Conservation (phyloP, 2,113 vertebrate genomes). For the Mus spicilegus region DNA sequence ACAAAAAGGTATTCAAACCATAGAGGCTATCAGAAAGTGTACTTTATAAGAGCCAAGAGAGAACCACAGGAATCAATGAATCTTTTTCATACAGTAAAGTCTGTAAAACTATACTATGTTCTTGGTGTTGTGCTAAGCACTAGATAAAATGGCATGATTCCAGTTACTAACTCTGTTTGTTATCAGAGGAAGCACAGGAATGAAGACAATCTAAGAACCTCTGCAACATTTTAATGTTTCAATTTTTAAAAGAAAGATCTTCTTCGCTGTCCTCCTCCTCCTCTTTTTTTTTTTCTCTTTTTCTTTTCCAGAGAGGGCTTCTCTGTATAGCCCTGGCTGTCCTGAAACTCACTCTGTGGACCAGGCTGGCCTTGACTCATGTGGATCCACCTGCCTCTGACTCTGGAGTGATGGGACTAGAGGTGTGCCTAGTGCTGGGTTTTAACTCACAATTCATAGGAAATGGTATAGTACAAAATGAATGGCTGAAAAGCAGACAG, state of each 20-base stretch:
- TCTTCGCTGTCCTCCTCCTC: not conserved
- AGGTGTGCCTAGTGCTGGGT: not conserved
- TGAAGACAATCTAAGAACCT: constrained; percentile 36
- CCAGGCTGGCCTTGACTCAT: not conserved
- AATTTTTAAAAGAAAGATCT: constrained; percentile 10
- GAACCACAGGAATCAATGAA: constrained; percentile 47
- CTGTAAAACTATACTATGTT: constrained; percentile 21
- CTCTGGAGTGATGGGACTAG: not conserved
- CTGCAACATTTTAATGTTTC: constrained; percentile 56
- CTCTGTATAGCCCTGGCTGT: not conserved
- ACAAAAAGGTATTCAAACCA: not conserved
- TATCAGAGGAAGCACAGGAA: constrained; percentile 30
- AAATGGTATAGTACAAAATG: not conserved
- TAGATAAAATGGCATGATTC: constrained; percentile 34
- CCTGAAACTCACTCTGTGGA: not conserved
- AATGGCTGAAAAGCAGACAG: not conserved
- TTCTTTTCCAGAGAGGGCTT: not conserved
- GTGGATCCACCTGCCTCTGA: not conserved
- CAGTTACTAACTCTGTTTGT: constrained; percentile 33
- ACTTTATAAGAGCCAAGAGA: not conserved
- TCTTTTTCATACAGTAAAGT: not conserved
- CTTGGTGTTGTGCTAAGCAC: not conserved
- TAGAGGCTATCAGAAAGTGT: not conserved
- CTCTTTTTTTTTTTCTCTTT: fast-evolving
- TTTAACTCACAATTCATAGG: not conserved